Evolutionary conservation across 2,113 vertebrate species (phyloP).

Genomic region (Ailurus styani): DNA sequence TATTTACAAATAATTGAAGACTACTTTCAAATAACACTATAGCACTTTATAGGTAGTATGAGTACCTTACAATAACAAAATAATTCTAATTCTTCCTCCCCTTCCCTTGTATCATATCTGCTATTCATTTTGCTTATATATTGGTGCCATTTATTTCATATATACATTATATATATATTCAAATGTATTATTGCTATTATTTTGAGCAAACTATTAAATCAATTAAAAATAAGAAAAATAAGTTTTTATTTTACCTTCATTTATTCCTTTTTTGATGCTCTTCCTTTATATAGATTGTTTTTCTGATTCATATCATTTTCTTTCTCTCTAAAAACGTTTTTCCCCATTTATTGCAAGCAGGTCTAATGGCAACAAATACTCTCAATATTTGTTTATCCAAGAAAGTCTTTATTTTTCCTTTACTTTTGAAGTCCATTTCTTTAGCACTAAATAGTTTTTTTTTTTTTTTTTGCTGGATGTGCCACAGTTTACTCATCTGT

Average conservation of each 20-base stretch:
- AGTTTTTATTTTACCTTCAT: not conserved
- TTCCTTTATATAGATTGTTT: not conserved
- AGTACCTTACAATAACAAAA: not conserved
- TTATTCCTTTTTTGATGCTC: not conserved
- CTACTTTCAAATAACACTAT: not conserved
- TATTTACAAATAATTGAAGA: not conserved
- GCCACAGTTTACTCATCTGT: not conserved
- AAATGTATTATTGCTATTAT: not conserved
- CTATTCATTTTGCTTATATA: not conserved
- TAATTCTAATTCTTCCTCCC: not conserved
- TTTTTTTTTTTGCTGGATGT: not conserved
- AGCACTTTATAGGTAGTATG: not conserved
- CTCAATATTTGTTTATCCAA: not conserved
- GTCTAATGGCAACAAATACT: not conserved
- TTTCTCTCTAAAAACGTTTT: not conserved
- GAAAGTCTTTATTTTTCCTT: not conserved
- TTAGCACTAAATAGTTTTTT: not conserved
- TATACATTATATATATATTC: not conserved
- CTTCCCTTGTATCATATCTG: not conserved
- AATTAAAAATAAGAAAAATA: not conserved
- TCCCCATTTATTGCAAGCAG: not conserved
- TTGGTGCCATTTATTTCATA: not conserved
- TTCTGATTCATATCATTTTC: not conserved
- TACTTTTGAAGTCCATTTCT: not conserved
- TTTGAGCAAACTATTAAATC: not conserved